Evolutionary conservation across 2,797 vertebrate genomes (phyloP).

Genomic region (Anniella stebbinsi): DNA sequence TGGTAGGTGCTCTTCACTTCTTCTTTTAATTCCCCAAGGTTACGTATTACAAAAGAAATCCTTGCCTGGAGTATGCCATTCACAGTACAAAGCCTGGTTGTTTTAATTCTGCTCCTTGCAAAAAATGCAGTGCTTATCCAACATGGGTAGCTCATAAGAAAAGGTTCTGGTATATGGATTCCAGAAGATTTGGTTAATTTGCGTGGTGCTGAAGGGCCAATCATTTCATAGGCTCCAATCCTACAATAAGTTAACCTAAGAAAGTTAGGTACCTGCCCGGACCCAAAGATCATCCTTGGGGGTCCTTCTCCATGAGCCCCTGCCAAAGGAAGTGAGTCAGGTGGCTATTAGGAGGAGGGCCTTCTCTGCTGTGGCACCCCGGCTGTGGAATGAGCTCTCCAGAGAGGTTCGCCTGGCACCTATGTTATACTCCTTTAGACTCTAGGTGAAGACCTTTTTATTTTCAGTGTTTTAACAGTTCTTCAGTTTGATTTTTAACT

Average conservation of each 20-base stretch:
- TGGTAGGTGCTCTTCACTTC: slow-evolving; percentile 50
- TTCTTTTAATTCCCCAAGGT: slow-evolving; percentile 63
- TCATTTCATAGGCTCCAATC: background rate
- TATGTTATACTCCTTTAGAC: too few relatives aligned
- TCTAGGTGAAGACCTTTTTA: too few relatives aligned
- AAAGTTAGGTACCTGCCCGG: too few relatives aligned
- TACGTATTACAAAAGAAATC: slow-evolving; percentile 52
- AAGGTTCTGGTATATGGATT: slow-evolving; percentile 35
- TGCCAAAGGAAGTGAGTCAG: too few relatives aligned
- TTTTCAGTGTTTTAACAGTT: too few relatives aligned
- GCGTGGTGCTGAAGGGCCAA: slow-evolving; percentile 23
- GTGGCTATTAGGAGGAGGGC: too few relatives aligned
- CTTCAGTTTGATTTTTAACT: too few relatives aligned
- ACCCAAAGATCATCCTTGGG: too few relatives aligned
- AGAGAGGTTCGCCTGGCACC: too few relatives aligned
- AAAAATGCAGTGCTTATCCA: slow-evolving; percentile 37
- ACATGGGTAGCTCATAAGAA: slow-evolving; percentile 42
- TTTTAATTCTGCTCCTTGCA: slow-evolving; percentile 48
- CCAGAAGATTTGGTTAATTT: slow-evolving; percentile 17
- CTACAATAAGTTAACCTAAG: background rate
- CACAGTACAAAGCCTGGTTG: slow-evolving; percentile 32
- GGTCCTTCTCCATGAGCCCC: too few relatives aligned
- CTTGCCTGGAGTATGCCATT: slow-evolving; percentile 48
- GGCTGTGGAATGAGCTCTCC: too few relatives aligned
- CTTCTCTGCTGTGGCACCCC: too few relatives aligned